Base-by-base conservation (phyloP, 2,888 invertebrate genomes). In the Ochropleura plecta region DNA sequence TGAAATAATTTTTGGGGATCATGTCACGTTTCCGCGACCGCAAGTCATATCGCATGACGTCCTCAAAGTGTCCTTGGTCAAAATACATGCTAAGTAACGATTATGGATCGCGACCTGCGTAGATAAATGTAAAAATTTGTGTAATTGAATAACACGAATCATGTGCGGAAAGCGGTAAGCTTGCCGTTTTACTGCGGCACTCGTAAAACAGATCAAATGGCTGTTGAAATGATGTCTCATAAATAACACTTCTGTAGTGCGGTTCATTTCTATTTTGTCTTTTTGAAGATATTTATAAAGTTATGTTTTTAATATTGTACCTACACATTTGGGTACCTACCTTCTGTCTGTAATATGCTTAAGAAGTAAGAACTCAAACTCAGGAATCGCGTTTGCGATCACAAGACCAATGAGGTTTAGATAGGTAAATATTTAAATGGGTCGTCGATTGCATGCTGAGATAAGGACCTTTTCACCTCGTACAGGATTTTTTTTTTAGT, bases 181-280 rank as follows among this genome's bases (percentile, higher is more conserved):
- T 48, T 57, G 60, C 14, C 51, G 63, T 76, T 79, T 81, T 76
- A 76, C n/a, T 62, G 82, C 70, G n/a, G 30, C 44, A 14, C 14
- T 77, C 79, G 78, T 79, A 70, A 79, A 79, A 66, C 65, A 66
- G 57, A 70, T 79, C 70, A 76, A 79, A 76, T 81, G 18, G 57
- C 62, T 63, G 77, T 51, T 82, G 77, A 77, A 66, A 82, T n/a
- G 44, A 20, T 69, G 55, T 57, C 55, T 62, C 82, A 16, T 79
- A 81, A 68, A 81, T 78, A 78, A 49, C 30, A 78, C 51, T 79
- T 60, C 65, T 46, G 30, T 73, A 53, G 46, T 20, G 18, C 48
- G 48, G 10, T 63, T 42, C 8, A 12, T 53, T 59, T 46, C n/a
- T 20, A 49, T 3, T 30, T 30, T 7, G n/a, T 44, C 49, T 42